These are phyloP conservation scores for Petrocephalus microphthalmus DNA, from an alignment of 2,113 vertebrate genomes.

Conservation along the genomic window DNA sequence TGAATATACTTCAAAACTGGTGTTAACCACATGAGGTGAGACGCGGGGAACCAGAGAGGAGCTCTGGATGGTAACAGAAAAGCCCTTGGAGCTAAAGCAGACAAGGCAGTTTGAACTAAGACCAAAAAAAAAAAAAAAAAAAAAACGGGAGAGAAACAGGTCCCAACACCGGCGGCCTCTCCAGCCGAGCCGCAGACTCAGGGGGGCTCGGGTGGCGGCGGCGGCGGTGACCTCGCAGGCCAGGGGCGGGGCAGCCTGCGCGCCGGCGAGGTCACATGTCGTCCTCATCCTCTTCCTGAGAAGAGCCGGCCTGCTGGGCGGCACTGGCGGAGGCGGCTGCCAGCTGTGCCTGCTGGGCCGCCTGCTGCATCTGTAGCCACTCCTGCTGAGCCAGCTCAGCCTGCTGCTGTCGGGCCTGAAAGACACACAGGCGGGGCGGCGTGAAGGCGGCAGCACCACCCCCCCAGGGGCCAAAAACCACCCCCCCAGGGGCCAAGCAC, in stretches of 20 bases:
- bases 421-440: neutral
- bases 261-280: slow-evolving; percentile 79
- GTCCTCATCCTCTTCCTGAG: slow-evolving; percentile 97
- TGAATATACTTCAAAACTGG: slow-evolving; percentile 1
- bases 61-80: slow-evolving; percentile 42
- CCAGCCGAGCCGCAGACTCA: slow-evolving; percentile 65
- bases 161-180: slow-evolving; percentile 64
- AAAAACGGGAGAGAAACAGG: slow-evolving; percentile 50
- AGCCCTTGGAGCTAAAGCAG: slow-evolving; percentile 66
- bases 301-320: slow-evolving; percentile 86
- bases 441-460: neutral
- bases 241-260: slow-evolving; percentile 49
- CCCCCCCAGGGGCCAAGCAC: no score
- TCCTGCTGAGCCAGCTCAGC: slow-evolving; percentile 96
- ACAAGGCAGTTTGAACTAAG: slow-evolving; percentile 40
- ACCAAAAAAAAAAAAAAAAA: neutral
- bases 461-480: neutral
- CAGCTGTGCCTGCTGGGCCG: slow-evolving; percentile 93
- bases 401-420: slow-evolving; percentile 94
- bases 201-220: slow-evolving; percentile 34
- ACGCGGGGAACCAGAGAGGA: neutral
- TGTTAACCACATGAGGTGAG: neutral
- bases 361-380: slow-evolving; percentile 98
- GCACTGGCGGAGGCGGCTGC: slow-evolving; percentile 86
- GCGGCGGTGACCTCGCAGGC: neutral